A percentile compares a stretch with the other conserved stretches of the same genome.
These are phyloP conservation scores for Parazoanthus atlanticus DNA, from an alignment of 92 coral and sea anemone genomes.

Conservation along the genomic window DNA sequence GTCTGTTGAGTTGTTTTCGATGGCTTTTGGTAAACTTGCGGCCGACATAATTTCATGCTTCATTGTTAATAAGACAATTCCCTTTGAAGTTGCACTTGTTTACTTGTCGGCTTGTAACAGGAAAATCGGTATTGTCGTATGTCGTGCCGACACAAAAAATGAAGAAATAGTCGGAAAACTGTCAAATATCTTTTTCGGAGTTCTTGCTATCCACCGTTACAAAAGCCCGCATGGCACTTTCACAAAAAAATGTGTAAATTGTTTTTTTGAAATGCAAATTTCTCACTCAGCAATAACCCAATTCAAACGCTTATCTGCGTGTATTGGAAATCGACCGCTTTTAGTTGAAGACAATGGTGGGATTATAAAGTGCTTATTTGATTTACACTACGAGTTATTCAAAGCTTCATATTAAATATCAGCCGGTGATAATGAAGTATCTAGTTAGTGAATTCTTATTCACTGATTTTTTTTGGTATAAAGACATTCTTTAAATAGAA, in stretches of 20 bases:
- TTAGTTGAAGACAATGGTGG: neutral
- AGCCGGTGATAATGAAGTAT: neutral
- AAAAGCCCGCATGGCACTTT: neutral
- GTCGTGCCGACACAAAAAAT: neutral
- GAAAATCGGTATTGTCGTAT: neutral
- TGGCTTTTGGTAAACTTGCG: neutral
- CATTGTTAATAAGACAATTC: neutral
- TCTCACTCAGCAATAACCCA: neutral
- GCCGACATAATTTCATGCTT: neutral
- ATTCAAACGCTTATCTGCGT: neutral
- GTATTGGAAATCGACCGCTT: neutral
- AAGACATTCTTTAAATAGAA: neutral
- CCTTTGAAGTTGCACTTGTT: neutral
- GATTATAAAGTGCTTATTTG: slow-evolving; percentile 8
- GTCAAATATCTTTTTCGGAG: neutral
- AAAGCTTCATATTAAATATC: slow-evolving; percentile 1
- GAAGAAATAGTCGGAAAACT: neutral
- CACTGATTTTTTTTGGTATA: neutral
- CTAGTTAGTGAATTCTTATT: neutral
- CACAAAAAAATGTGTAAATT: neutral
- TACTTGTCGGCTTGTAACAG: neutral
- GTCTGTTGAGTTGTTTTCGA: neutral
- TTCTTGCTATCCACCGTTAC: neutral
- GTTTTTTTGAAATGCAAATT: slow-evolving; percentile 8
- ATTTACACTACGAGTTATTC: slow-evolving; percentile 10